Conservation (phyloP, 2,113 vertebrate species). For the Petroica traversi region DNA sequence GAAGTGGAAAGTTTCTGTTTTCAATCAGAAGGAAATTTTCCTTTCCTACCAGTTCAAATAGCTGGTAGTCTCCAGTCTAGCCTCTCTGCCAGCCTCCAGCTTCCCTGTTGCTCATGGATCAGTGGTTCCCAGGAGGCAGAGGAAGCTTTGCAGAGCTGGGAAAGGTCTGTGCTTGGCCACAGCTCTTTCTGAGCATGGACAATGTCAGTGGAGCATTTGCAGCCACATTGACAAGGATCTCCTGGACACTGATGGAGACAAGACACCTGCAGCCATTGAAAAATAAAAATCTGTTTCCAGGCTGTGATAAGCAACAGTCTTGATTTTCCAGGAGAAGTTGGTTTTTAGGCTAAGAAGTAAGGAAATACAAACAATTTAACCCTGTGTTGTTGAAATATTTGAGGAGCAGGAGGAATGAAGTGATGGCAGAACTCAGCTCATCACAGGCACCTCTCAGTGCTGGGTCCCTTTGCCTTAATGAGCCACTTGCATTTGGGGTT, state of each 20-base stretch:
- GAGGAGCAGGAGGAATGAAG: background rate
- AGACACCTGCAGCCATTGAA: background rate
- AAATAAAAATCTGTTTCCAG: background rate
- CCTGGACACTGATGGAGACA: background rate
- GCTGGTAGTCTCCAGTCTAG: background rate
- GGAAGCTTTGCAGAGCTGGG: background rate
- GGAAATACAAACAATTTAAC: slow-evolving; percentile 18
- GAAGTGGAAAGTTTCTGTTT: slow-evolving; percentile 14
- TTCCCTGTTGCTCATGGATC: background rate
- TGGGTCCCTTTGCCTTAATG: background rate
- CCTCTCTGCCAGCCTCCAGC: background rate
- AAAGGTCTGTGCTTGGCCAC: background rate
- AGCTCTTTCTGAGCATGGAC: background rate
- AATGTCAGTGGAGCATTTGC: background rate
- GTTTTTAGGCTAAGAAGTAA: slow-evolving; percentile 14
- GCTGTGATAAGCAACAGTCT: background rate
- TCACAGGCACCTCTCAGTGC: fast-evolving
- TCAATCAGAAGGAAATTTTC: background rate
- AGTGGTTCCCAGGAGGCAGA: background rate
- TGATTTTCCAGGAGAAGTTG: background rate
- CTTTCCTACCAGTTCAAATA: background rate
- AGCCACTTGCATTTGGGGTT: background rate
- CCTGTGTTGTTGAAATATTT: slow-evolving; percentile 21
- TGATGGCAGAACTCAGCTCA: slow-evolving; percentile 16
- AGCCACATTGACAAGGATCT: background rate